Evolutionary conservation across 2,113 vertebrate genomes (phyloP).

Genomic region (Sinosuthora webbiana): DNA sequence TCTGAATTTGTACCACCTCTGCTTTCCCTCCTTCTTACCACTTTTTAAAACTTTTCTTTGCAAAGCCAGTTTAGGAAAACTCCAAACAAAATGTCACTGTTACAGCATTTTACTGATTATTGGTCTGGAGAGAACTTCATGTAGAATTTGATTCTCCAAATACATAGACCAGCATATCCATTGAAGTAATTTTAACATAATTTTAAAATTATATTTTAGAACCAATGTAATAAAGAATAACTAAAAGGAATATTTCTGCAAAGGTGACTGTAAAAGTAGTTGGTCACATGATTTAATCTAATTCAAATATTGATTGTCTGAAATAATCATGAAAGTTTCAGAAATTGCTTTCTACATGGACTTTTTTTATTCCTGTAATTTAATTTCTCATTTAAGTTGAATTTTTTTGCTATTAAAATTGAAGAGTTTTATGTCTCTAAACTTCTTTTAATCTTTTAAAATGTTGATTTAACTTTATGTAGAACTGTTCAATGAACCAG

Average conservation of each 20-base stretch:
- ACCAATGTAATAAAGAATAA: background rate
- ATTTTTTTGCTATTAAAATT: background rate
- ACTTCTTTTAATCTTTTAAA: background rate
- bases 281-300: background rate
- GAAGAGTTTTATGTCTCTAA: background rate
- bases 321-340: background rate
- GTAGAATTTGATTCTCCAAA: background rate
- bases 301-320: background rate
- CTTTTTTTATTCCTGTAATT: background rate
- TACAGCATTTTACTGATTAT: background rate
- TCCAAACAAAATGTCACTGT: rapidly evolving
- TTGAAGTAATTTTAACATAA: background rate
- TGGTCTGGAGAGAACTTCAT: background rate
- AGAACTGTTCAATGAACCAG: background rate
- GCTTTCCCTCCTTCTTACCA: background rate
- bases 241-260: background rate
- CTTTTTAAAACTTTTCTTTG: background rate
- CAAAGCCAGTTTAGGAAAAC: background rate
- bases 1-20: background rate
- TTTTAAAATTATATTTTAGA: background rate
- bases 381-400: background rate
- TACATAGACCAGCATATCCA: background rate
- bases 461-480: background rate
- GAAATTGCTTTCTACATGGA: background rate
- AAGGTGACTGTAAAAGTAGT: background rate